These are phyloP conservation scores for Dexiosoma caninum DNA, from an alignment of 2,888 invertebrate species.

Conservation along the genomic window DNA sequence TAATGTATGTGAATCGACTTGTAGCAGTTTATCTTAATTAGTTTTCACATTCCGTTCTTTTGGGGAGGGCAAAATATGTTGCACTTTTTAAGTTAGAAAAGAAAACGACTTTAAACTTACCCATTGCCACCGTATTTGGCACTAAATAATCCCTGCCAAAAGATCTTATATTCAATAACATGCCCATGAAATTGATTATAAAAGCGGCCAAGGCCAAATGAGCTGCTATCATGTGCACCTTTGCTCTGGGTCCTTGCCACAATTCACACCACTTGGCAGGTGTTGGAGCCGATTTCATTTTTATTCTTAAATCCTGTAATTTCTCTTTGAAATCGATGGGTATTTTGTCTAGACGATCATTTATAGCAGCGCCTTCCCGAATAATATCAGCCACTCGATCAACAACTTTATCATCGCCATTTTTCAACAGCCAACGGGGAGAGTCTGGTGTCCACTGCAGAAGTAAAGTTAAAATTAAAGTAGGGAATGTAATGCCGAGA, in stretches of 20 bases:
- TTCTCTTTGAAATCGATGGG: constrained; percentile 74
- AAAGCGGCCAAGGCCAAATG: constrained; percentile 76
- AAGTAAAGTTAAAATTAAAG: constrained; percentile 74
- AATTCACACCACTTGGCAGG: constrained; percentile 73
- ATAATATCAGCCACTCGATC: constrained; percentile 75
- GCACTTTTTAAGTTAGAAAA: too few species aligned
- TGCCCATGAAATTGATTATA: constrained; percentile 78
- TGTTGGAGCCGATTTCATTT: constrained; percentile 69
- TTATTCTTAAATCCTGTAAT: constrained; percentile 70
- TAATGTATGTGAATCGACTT: too few species aligned
- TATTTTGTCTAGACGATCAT: constrained; percentile 73
- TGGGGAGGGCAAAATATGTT: too few species aligned
- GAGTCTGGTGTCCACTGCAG: constrained; percentile 78
- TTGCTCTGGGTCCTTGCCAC: constrained; percentile 73
- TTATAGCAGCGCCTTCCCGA: constrained; percentile 74
- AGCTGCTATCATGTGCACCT: constrained; percentile 74
- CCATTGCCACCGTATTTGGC: constrained; percentile 77
- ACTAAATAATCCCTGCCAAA: constrained; percentile 77
- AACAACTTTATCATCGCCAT: constrained; percentile 71
- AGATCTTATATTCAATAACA: constrained; percentile 77
- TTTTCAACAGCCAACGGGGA: constrained; percentile 77
- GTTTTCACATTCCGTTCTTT: too few species aligned
- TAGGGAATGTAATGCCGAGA: constrained; percentile 78
- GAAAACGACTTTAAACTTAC: constrained; percentile 66
- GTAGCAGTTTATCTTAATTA: too few species aligned